These are phyloP conservation scores for Stegana nigrithorax DNA, from an alignment of 2,888 invertebrate genomes.

Conservation along the genomic window DNA sequence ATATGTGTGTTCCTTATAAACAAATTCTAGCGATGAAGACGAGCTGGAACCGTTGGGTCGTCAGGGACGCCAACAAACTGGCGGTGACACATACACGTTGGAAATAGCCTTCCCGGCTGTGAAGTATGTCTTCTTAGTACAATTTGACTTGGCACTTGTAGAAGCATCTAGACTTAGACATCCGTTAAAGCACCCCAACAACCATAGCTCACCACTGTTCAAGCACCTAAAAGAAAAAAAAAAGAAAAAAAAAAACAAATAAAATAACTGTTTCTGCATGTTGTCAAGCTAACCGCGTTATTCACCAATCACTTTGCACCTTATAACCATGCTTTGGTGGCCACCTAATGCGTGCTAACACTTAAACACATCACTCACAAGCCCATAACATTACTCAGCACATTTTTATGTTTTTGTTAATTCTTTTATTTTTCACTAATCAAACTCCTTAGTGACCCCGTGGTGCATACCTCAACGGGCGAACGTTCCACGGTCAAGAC, in stretches of 20 bases:
- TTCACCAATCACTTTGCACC: conserved; percentile 5
- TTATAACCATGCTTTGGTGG: neutral
- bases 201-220: conserved; percentile 16
- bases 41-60: conserved; percentile 69
- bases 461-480: conserved; percentile 86
- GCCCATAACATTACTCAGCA: neutral
- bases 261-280: too few species aligned
- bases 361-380: neutral
- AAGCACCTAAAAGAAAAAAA: conserved; percentile 6
- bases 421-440: neutral
- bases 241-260: too few species aligned
- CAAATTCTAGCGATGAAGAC: conserved; percentile 59
- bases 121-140: conserved; percentile 76
- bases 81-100: conserved; percentile 85
- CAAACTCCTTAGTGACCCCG: conserved; percentile 79
- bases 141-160: conserved; percentile 7
- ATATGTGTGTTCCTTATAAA: conserved; percentile 48
- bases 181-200: conserved; percentile 22
- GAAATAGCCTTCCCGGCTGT: conserved; percentile 92
- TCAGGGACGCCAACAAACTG: conserved; percentile 85
- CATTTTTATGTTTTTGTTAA: neutral
- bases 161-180: too few species aligned
- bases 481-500: conserved; percentile 86
- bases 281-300: too few species aligned
- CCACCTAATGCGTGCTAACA: conserved; percentile 17